Evolutionary conservation across 35 echinoderm and acorn worm species (phyloP), one percentile per base, ranked within the genome.

Genomic region (Apostichopus californicus): DNA sequence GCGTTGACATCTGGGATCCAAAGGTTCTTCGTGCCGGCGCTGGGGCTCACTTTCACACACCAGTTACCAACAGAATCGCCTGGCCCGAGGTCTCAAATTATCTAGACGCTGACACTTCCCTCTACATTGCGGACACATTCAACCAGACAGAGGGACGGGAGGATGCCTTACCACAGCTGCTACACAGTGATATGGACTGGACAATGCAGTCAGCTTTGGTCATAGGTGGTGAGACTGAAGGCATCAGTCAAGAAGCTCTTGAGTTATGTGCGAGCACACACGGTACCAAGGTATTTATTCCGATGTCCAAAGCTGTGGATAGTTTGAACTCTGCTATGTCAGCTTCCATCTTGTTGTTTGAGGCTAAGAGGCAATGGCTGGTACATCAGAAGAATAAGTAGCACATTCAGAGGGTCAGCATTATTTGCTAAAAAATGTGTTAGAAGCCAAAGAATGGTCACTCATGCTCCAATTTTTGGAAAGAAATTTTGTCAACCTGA

Each of bases 1-100:
- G 96, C 92, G 96, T 98, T 54, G 96, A 98, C 86, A 93, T 96
- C 71, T 98, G 96, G 96, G 94, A 98, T 34, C 94, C 92, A 70
- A 98, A 98, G 87, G 96, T 98, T 46, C 80, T 98, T 4, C 94
- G 96, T 0, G 92, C 96, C 12, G 96, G 92, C 2, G 94, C 93
- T 66, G 96, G 96, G 1, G 96, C 96, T 55, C 96, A 98, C 77
- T 98, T 98, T 89, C 87, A 91, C 20, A 80, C 88, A 10, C 93
- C 94, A 63, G 92, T 98, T 86, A 90, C 91, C 61, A 73, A 70
- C 46, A 93, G 91, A 68, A 80, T 95, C 10, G 55, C 70, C 11
- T 98, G 94, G 96, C 58, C 86, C 17, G 83, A 92, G 25, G 52
- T 98, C 1, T 17, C 84, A 25, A 94, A 92, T 73, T 93, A 92